These are phyloP conservation scores for Anoplius nigerrimus DNA, from an alignment of 2,888 invertebrate genomes.

Conservation along the genomic window DNA sequence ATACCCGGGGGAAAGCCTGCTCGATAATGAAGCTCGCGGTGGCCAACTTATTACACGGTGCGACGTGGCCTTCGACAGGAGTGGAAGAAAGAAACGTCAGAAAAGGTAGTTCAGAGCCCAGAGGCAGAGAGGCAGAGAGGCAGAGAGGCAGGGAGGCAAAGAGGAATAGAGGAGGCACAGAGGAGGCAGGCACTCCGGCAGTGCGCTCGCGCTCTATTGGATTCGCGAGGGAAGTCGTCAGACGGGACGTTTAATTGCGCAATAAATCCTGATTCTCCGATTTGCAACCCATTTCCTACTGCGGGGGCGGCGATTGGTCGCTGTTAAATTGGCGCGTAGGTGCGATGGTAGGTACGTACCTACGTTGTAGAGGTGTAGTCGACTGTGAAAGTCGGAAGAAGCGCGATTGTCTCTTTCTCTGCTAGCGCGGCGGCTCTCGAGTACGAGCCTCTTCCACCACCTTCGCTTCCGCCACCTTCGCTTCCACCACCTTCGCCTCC, in stretches of 20 bases:
- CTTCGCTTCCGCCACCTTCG: not conserved
- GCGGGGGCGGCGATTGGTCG: slow-evolving; percentile 72
- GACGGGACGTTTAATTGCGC: slow-evolving; percentile 71
- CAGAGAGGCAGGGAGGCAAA: not conserved
- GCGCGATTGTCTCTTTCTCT: slow-evolving; percentile 38
- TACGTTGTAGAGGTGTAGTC: slow-evolving; percentile 57
- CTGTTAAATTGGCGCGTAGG: slow-evolving; percentile 70
- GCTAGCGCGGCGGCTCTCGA: not conserved
- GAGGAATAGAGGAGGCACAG: not conserved
- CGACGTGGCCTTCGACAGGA: slow-evolving; percentile 1
- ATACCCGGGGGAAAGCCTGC: slow-evolving; percentile 25
- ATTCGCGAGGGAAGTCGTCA: slow-evolving; percentile 64
- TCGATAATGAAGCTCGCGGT: slow-evolving; percentile 37
- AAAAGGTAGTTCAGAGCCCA: too few species aligned
- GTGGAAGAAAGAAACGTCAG: not conserved
- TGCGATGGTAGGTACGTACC: slow-evolving; percentile 61
- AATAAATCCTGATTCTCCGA: slow-evolving; percentile 74
- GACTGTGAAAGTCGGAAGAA: slow-evolving; percentile 71
- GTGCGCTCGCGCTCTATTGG: slow-evolving; percentile 35
- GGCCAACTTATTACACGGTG: slow-evolving; percentile 37
- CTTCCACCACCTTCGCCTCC: not conserved
- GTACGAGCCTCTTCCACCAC: not conserved
- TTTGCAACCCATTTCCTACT: slow-evolving; percentile 74
- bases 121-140: not conserved
- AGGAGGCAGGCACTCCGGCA: slow-evolving; percentile 31